Evolutionary conservation across 64 coral and sea anemone genomes (phyloP).

Genomic region (Pachyseris speciosa): DNA sequence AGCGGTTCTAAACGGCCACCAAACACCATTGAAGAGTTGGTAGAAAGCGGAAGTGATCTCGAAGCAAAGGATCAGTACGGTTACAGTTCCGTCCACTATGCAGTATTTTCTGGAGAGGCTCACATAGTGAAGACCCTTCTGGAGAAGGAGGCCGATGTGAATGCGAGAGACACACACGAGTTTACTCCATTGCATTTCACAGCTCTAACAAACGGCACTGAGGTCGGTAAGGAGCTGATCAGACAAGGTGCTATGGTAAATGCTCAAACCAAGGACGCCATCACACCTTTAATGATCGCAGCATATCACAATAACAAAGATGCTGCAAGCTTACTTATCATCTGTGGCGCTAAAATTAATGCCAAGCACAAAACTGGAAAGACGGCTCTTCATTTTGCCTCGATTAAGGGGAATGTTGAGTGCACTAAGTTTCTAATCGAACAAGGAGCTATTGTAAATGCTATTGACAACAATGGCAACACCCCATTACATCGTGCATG

Average conservation of each 20-base stretch:
- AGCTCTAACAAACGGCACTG: slow-evolving; percentile 44
- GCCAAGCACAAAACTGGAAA: slow-evolving; percentile 64
- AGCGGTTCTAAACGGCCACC: slow-evolving; percentile 58
- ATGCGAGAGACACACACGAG: slow-evolving; percentile 23
- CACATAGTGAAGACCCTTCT: slow-evolving; percentile 38
- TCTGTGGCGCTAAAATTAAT: slow-evolving; percentile 60
- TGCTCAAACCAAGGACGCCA: slow-evolving; percentile 47
- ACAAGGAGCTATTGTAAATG: slow-evolving; percentile 58
- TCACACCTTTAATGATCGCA: slow-evolving; percentile 84
- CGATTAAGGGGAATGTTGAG: slow-evolving; percentile 40
- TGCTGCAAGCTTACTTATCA: slow-evolving; percentile 30
- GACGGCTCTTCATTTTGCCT: slow-evolving; percentile 85
- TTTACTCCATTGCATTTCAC: slow-evolving; percentile 83
- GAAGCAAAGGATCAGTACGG: slow-evolving; percentile 51
- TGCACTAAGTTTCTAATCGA: slow-evolving; percentile 54
- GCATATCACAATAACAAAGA: slow-evolving; percentile 61
- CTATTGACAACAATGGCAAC: slow-evolving; percentile 62
- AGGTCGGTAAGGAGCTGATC: slow-evolving; percentile 51
- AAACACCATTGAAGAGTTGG: slow-evolving; percentile 40
- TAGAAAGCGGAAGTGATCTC: slow-evolving; percentile 54
- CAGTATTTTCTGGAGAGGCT: slow-evolving; percentile 35
- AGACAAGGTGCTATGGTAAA: slow-evolving; percentile 53
- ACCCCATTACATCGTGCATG: slow-evolving; percentile 72
- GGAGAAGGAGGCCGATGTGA: slow-evolving; percentile 29
- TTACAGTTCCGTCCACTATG: slow-evolving; percentile 66